Base-by-base conservation (phyloP, 2,888 invertebrate genomes). In the Leptinotarsa tumamoca region DNA sequence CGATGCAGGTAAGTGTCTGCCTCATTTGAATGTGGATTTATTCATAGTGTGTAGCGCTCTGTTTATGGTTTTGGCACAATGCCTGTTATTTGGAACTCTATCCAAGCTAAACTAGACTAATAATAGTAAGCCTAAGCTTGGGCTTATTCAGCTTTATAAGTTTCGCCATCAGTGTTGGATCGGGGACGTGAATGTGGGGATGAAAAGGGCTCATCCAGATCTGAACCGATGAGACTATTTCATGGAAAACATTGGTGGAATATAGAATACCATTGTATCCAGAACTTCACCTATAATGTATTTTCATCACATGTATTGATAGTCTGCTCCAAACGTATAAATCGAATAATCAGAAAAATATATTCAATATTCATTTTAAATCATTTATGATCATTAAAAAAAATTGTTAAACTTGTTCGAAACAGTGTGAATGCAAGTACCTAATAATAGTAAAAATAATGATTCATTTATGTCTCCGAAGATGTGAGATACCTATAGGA, bases 61-160 rank as follows among this genome's bases (percentile, higher is more conserved):
- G 70, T 70, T 70, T 58, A 70, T 70, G 70, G 58, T 70, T 49
- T 70, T 70, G 70, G 70, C 58, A 70, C 56, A 61, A 70, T 70
- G 70, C 70, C 70, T 61, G 58, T 50, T 70, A 54, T 70, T 70
- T 61, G 49, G 18, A 58, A 49, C 58, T 56, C 18, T 61, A 70
- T 58, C 49, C 58, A 33, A 70, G 70, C 70, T 70, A 61, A 70
- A 70, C 70, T 49, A 58, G 58, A 70, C 58, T 70, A 70, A 70
- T 70, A 70, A 58, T 58, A 70, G 21, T 70, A 49, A 70, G 58
- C 61, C 49, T n/a, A 33, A 58, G 56, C 58, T 23, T 15, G 7
- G 23, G 27, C 56, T 61, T 70, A 50, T 51, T 18, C 70, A 14
- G 33, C 54, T 33, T 18, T 23, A 54, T 51, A 18, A 51, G 67